phyloP scores from a whole-genome alignment of 2,888 invertebrate species.

The Machimus rusticus region DNA sequence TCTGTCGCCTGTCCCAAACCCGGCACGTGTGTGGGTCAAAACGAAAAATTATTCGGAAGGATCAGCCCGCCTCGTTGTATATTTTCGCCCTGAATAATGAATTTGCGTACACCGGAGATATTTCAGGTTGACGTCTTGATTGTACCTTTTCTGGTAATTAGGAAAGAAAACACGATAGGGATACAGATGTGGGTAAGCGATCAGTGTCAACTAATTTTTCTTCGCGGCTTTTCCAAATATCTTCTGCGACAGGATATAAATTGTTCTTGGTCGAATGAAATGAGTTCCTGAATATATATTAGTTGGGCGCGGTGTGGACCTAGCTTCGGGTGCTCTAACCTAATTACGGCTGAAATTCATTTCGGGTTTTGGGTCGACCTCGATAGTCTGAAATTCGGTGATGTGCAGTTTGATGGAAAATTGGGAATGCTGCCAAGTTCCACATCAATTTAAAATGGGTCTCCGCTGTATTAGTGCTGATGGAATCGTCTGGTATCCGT shows the following conservation, averaged over 20 bases:
- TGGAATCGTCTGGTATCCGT: neutral
- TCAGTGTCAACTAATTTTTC: slow-evolving; percentile 31
- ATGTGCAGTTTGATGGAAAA: neutral
- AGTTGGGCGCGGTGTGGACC: neutral
- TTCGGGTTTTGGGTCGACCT: neutral
- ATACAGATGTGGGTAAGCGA: slow-evolving; percentile 14
- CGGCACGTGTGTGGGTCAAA: slow-evolving; percentile 26
- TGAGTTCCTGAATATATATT: neutral
- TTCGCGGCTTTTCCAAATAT: slow-evolving; percentile 17
- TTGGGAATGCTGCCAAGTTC: neutral
- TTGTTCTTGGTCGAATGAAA: neutral
- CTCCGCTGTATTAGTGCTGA: neutral
- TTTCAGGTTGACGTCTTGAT: slow-evolving; percentile 40
- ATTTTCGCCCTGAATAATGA: slow-evolving; percentile 32
- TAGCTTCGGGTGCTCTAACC: neutral
- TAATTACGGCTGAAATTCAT: neutral
- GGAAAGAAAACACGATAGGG: slow-evolving; percentile 26
- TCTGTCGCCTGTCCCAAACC: neutral
- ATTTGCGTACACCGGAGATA: slow-evolving; percentile 27
- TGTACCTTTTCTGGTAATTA: slow-evolving; percentile 33
- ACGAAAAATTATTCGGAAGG: slow-evolving; percentile 32
- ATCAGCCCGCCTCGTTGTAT: neutral
- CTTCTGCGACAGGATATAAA: slow-evolving; percentile 12
- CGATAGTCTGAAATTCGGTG: neutral
- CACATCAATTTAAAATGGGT: neutral